Evolutionary conservation across 2,888 invertebrate species (phyloP), one percentile per base, ranked within the genome.

Genomic region (Helobdella robusta): DNA sequence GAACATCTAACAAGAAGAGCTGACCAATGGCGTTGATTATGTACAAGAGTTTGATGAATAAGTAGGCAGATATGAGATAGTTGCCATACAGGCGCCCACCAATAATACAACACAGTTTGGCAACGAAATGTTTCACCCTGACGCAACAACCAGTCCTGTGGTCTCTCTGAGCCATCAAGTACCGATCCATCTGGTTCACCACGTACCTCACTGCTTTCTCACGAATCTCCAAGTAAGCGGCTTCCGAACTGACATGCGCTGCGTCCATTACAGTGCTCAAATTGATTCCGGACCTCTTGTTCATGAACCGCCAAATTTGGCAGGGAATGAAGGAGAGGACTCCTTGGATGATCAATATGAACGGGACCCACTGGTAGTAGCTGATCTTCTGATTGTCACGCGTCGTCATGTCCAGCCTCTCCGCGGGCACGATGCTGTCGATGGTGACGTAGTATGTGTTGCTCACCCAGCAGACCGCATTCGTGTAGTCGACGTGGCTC

Each of bases 1-100:
- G 81, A 67, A 78, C 76, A 73, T 82, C 81, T 48, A 82, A 75
- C 66, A 81, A 74, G 70, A 81, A 79, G 64, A 82, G 75, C 72
- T 82, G 81, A 15, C 79, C 79, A 20, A 81, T 74, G 58, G 80
- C 79, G 72, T 81, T 81, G 60, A 75, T 72, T 68, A 81, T 74
- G 69, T 81, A 80, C 34, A 82, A 71, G 15, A 78, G 68, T 70
- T 81, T 81, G 69, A 78, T 76, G 70, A 81, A 75, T 71, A 81
- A 75, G 71, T 82, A 82, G 59, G 81, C 76, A 20, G 79, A 74
- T 15, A 80, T 78, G 36, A 82, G 76, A 70, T 81, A 82, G 70
- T 81, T 81, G 40, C 82, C 82, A 68, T 78, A 78, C n/a, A 77
- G 73, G 68, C 77, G 74, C 4, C 78, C 78, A 69, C 78, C 77